Evolutionary conservation across 2,113 vertebrate genomes (phyloP).

Genomic region (Leiothrix lutea): DNA sequence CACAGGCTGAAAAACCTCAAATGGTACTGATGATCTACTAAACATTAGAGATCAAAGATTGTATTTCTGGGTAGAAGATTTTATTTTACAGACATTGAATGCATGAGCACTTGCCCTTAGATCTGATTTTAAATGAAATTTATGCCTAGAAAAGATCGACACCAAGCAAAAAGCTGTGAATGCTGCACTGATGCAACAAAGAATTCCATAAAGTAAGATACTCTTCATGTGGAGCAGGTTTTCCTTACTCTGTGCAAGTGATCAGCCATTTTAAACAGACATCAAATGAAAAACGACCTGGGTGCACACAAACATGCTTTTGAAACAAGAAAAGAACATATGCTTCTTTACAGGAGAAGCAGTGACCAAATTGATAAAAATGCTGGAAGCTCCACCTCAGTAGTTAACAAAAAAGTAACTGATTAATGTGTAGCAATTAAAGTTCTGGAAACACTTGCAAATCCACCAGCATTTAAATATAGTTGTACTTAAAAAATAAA

Average conservation of each 20-base stretch:
- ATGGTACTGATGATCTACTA: neutral
- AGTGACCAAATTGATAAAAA: neutral
- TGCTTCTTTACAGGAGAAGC: neutral
- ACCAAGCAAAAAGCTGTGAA: neutral
- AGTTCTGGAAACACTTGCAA: neutral
- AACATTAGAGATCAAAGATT: neutral
- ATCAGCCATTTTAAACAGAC: neutral
- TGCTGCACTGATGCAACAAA: neutral
- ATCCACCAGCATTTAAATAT: neutral
- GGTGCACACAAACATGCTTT: neutral
- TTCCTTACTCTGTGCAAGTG: neutral
- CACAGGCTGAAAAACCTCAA: neutral
- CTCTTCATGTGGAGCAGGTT: neutral
- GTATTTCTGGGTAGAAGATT: neutral
- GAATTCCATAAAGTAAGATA: neutral
- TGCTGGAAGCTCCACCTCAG: neutral
- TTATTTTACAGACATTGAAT: neutral
- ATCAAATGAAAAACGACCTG: neutral
- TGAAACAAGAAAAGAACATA: neutral
- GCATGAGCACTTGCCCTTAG: neutral
- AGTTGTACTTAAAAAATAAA: neutral
- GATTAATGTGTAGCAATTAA: neutral
- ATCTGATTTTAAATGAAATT: neutral
- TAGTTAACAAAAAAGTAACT: neutral
- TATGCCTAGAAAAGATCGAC: neutral